Evolutionary conservation across 2,113 vertebrate genomes (phyloP).

Genomic region (Bufo gargarizans): DNA sequence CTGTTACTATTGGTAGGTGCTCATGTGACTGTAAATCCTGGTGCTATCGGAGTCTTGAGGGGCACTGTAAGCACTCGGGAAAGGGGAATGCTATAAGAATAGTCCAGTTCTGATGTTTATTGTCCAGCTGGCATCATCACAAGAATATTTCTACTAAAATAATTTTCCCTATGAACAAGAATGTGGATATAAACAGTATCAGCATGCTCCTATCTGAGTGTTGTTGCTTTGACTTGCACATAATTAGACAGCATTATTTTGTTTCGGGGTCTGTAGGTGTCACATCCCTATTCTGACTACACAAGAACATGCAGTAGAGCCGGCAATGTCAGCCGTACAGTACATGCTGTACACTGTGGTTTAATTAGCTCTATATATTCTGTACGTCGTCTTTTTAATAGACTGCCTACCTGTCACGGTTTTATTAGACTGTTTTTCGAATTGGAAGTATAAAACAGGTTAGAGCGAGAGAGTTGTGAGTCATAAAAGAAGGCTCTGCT

Average conservation of each 20-base stretch:
- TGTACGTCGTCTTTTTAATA: slow-evolving; percentile 31
- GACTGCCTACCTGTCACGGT: slow-evolving; percentile 35
- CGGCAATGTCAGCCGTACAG: background rate
- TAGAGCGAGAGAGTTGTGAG: slow-evolving; percentile 31
- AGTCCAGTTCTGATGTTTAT: too few relatives aligned
- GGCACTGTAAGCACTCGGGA: too few relatives aligned
- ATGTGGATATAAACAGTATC: too few relatives aligned
- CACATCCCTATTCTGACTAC: background rate
- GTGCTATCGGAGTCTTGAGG: too few relatives aligned
- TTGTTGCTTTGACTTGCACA: background rate
- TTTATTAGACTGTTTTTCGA: slow-evolving; percentile 37
- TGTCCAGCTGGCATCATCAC: too few relatives aligned
- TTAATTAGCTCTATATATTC: slow-evolving; percentile 29
- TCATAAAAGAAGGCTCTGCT: slow-evolving; percentile 35
- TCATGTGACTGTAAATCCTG: too few relatives aligned
- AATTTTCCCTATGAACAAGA: too few relatives aligned
- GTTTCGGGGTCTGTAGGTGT: background rate
- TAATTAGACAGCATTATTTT: background rate
- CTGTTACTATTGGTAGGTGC: too few relatives aligned
- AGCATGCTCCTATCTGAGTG: background rate
- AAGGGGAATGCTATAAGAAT: too few relatives aligned
- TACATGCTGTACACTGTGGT: background rate
- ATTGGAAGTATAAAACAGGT: slow-evolving; percentile 35
- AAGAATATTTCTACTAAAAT: too few relatives aligned
- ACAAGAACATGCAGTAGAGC: background rate